These are phyloP conservation scores for Melanotaenia duboulayi DNA, from an alignment of 2,113 vertebrate genomes.

Conservation along the genomic window DNA sequence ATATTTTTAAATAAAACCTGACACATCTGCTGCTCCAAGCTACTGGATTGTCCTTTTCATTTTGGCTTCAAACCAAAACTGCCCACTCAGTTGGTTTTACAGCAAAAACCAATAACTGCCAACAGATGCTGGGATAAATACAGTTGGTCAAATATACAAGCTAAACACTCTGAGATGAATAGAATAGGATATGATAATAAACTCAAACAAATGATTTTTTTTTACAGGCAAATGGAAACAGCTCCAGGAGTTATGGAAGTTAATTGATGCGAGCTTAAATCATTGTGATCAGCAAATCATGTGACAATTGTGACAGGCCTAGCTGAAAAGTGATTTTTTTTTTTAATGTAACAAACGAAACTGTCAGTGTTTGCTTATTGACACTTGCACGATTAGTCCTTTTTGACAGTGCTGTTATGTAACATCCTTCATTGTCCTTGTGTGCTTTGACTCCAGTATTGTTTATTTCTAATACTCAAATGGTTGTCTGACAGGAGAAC, in stretches of 20 bases:
- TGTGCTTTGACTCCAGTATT: conserved; percentile 41
- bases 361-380: conserved; percentile 33
- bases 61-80: too few relatives aligned
- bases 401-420: conserved; percentile 18
- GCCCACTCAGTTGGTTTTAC: too few relatives aligned
- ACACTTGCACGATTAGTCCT: conserved; percentile 18
- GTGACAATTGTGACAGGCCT: neutral
- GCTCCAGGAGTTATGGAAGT: neutral
- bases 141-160: too few relatives aligned
- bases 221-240: conserved; percentile 1
- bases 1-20: too few relatives aligned
- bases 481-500: conserved; percentile 61
- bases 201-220: neutral
- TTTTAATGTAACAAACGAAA: conserved; percentile 35
- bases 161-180: too few relatives aligned
- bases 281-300: neutral
- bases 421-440: conserved; percentile 24
- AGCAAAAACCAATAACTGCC: too few relatives aligned
- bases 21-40: too few relatives aligned
- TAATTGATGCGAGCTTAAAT: neutral
- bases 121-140: too few relatives aligned
- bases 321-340: conserved; percentile 3
- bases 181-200: too few relatives aligned
- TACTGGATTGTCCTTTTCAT: too few relatives aligned
- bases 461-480: conserved; percentile 65